Base-by-base conservation (phyloP, 2,888 invertebrate genomes). In the Torymus auratus region DNA sequence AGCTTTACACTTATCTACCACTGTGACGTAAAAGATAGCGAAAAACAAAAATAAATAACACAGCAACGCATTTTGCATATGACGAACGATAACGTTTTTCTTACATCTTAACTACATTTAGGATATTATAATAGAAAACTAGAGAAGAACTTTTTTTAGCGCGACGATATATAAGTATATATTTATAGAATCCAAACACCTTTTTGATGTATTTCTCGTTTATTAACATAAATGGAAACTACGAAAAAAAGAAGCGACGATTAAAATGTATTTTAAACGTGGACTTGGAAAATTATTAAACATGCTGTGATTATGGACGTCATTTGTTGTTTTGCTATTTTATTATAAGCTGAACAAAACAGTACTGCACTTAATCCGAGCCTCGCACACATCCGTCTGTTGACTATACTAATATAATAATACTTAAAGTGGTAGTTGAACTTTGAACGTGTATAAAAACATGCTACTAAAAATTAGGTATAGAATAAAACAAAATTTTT, bases 301-400 rank as follows among this genome's bases (percentile, higher is more conserved):
- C 17, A 62, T 56, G 50, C 67, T 75, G 67, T 75, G 67, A 75
- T 75, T 67, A 60, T 52, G 50, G 56, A 75, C 65, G 64, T 56
- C 50, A 56, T 65, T 72, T 53, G 28, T 13, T 17, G 50, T 74
- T 75, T 41, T 67, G 11, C 67, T 74, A 52, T 60, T 67, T 67
- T 67, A 67, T 67, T 58, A 52, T 52, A 64, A 64, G 20, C n/a
- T 58, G 20, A 23, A 52, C 28, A 64, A 55, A 14, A 41, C 50
- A 67, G 20, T 12, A 50, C 52, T 12, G 15, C 67, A 70, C 58
- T 53, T 72, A 76, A 74, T 56, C 65, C 69, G 77, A 58, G 28
- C 68, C 56, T 78, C 73, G 70, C 77, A 77, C 56, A 70, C 50
- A 70, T 70, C 60, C 69, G 55, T 70, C 41, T 41, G 62, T 70